Conservation (phyloP, 2,888 invertebrate species). For the Perizoma flavofasciatum region DNA sequence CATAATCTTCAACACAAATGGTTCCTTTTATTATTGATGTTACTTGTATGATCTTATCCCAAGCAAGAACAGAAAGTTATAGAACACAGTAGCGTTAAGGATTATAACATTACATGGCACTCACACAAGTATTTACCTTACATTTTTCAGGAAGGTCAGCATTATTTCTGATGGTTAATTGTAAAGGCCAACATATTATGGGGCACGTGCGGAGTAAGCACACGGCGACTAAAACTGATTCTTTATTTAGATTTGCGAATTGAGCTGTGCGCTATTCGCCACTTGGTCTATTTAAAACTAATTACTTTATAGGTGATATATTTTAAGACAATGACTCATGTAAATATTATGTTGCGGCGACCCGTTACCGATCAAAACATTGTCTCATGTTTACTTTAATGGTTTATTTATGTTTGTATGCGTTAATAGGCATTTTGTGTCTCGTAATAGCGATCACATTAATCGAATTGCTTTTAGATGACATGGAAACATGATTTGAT, state of each 20-base stretch:
- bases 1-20: no score
- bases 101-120: constrained; percentile 20
- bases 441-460: constrained; percentile 4
- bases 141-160: constrained; percentile 66
- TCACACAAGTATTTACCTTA: constrained; percentile 44
- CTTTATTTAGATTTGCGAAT: constrained; percentile 61
- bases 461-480: constrained; percentile 14
- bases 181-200: constrained; percentile 38
- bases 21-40: no score
- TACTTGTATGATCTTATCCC: no score
- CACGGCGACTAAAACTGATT: constrained; percentile 57
- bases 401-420: constrained; percentile 17
- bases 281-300: constrained; percentile 52
- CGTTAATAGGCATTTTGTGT: not conserved
- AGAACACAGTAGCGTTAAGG: no score
- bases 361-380: constrained; percentile 16
- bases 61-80: no score
- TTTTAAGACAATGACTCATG: constrained; percentile 50
- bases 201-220: constrained; percentile 50
- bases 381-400: constrained; percentile 13
- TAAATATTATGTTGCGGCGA: constrained; percentile 27
- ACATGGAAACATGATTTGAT: constrained; percentile 8
- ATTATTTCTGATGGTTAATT: constrained; percentile 37
- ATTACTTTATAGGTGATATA: constrained; percentile 45
- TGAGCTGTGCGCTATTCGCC: constrained; percentile 42